Percentiles rank a stretch among this genome's conserved stretches.
These are phyloP conservation scores for Schlechtendalia chinensis DNA, from an alignment of 1,140 invertebrate genomes.

Conservation along the genomic window DNA sequence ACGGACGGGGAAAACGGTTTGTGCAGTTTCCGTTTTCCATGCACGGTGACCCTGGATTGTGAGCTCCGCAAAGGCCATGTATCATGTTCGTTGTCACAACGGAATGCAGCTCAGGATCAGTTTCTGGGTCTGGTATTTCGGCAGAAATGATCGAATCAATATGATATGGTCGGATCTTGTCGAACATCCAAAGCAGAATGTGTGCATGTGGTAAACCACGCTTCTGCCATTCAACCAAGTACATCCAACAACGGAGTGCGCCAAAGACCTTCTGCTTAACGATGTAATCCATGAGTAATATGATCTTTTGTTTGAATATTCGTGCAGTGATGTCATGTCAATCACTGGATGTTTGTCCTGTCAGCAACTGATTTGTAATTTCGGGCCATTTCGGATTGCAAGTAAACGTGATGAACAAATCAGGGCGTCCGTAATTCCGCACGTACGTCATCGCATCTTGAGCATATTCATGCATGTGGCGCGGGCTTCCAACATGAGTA, in stretches of 20 bases:
- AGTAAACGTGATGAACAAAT: slow-evolving; percentile 51
- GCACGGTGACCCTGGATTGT: slow-evolving; percentile 59
- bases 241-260: slow-evolving; percentile 56
- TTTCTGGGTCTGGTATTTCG: slow-evolving; percentile 60
- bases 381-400: slow-evolving; percentile 60
- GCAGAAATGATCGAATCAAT: slow-evolving; percentile 60
- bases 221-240: slow-evolving; percentile 61
- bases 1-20: slow-evolving; percentile 55
- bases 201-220: slow-evolving; percentile 59
- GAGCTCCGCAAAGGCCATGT: slow-evolving; percentile 60
- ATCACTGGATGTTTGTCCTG: slow-evolving; percentile 53
- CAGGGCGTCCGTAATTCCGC: slow-evolving; percentile 56
- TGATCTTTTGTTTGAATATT: slow-evolving; percentile 50
- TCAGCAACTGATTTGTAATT: slow-evolving; percentile 53
- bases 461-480: slow-evolving; percentile 58
- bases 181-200: slow-evolving; percentile 58
- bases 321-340: slow-evolving; percentile 47
- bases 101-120: slow-evolving; percentile 54
- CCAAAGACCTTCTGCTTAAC: slow-evolving; percentile 54
- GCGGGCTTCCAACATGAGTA: slow-evolving; percentile 55
- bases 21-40: slow-evolving; percentile 59
- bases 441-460: slow-evolving; percentile 61
- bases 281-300: slow-evolving; percentile 28
- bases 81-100: slow-evolving; percentile 59
- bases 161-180: slow-evolving; percentile 56